Percentiles rank a stretch among this genome's conserved stretches.
phyloP scores from a whole-genome alignment of 1,140 invertebrate genomes.

The Heterodera schachtii region DNA sequence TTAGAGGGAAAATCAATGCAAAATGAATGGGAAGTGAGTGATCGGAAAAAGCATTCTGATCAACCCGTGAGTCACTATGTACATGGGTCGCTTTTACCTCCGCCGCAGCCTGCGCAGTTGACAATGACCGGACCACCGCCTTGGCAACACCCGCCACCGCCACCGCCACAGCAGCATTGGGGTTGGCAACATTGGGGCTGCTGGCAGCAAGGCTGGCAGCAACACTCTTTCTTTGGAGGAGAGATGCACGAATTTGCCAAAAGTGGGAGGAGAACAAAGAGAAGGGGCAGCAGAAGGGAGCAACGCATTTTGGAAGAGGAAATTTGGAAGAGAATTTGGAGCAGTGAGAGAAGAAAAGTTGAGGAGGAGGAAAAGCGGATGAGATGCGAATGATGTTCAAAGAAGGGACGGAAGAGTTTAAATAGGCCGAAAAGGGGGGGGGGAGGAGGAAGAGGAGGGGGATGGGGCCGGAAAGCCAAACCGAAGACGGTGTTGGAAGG shows the following conservation, averaged over 20 bases:
- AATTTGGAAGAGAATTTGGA: not conserved
- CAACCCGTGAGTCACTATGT: no score
- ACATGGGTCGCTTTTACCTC: no score
- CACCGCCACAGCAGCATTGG: not conserved
- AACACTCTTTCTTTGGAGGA: not conserved
- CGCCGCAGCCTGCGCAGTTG: not conserved
- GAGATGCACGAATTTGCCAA: not conserved
- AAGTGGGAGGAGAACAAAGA: not conserved
- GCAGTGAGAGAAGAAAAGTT: not conserved
- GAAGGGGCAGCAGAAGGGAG: not conserved
- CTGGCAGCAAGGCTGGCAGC: not conserved
- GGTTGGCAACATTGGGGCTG: not conserved
- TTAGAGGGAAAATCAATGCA: no score
- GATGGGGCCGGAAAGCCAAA: no score
- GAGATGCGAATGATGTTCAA: not conserved
- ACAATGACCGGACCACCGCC: not conserved
- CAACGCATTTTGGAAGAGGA: not conserved
- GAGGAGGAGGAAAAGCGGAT: not conserved
- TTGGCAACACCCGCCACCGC: not conserved
- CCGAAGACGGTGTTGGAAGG: no score
- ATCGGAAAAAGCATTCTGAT: no score
- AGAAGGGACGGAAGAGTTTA: not conserved
- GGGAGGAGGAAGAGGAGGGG: no score
- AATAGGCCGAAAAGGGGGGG: not conserved
- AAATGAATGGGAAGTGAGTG: no score